These are phyloP conservation scores for Habroteleia sp. DNA, from an alignment of 2,888 invertebrate genomes.

Conservation along the genomic window DNA sequence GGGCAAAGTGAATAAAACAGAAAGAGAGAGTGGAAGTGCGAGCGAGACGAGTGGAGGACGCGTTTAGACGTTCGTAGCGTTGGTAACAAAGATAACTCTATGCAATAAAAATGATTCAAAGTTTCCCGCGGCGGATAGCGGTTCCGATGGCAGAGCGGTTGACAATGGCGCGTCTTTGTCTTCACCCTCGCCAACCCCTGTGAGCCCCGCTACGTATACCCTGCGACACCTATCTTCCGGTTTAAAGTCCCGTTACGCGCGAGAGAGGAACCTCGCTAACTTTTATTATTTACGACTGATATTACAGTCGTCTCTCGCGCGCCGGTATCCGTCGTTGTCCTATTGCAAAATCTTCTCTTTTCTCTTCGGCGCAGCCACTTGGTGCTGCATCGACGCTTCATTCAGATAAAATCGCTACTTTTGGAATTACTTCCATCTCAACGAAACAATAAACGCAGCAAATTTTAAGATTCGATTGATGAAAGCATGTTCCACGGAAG, in stretches of 20 bases:
- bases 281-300: conserved; percentile 82
- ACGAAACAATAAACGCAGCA: conserved; percentile 33
- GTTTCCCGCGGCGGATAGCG: conserved; percentile 81
- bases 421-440: conserved; percentile 15
- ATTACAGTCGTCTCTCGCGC: conserved; percentile 74
- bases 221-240: conserved; percentile 81
- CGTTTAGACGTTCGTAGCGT: conserved; percentile 80
- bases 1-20: conserved; percentile 68
- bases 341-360: conserved; percentile 61
- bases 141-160: conserved; percentile 81
- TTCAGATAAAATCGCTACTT: conserved; percentile 39
- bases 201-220: conserved; percentile 72
- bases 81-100: conserved; percentile 81
- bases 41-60: conserved; percentile 73
- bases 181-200: conserved; percentile 71
- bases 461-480: no score
- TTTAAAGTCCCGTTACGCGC: conserved; percentile 79
- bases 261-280: conserved; percentile 80
- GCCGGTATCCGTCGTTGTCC: conserved; percentile 58
- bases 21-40: conserved; percentile 68
- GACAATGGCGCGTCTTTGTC: conserved; percentile 81
- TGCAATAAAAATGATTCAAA: conserved; percentile 82
- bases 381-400: conserved; percentile 54
- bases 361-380: conserved; percentile 41
- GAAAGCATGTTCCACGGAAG: no score